Percentiles rank a stretch among this genome's conserved stretches.
These are phyloP conservation scores for Nemotelus pantherinus DNA, from an alignment of 2,888 invertebrate genomes.

Conservation along the genomic window DNA sequence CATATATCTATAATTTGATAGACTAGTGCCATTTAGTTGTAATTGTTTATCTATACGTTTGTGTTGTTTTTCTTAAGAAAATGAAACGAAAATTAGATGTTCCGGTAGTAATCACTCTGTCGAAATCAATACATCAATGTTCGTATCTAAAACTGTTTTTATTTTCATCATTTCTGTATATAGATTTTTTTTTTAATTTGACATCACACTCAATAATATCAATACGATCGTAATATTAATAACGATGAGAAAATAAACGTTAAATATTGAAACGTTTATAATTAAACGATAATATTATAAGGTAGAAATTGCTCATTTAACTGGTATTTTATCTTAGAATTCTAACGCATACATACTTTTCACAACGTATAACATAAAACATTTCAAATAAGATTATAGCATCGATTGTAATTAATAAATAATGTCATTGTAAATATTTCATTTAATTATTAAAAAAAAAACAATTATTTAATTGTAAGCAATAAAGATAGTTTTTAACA, in stretches of 20 bases:
- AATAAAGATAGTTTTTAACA: constrained; percentile 46
- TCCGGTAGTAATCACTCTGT: too few relatives aligned
- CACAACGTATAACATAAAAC: constrained; percentile 26
- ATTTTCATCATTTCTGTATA: constrained; percentile 1
- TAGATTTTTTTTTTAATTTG: constrained; percentile 4
- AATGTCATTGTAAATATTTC: constrained; percentile 39
- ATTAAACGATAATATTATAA: constrained; percentile 13
- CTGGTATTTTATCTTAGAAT: constrained; percentile 29
- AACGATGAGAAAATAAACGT: background rate
- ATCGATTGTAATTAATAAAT: constrained; percentile 16
- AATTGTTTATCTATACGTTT: background rate
- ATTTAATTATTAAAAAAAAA: constrained; percentile 35
- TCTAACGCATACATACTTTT: constrained; percentile 15
- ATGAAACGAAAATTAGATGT: too few relatives aligned
- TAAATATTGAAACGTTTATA: background rate
- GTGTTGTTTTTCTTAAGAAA: background rate
- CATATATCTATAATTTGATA: background rate
- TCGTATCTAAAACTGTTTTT: too few relatives aligned
- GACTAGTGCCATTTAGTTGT: constrained; percentile 39
- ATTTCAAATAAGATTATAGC: constrained; percentile 18
- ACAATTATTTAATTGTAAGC: constrained; percentile 42
- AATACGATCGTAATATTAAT: background rate
- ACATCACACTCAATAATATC: constrained; percentile 31
- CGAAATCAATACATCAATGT: too few relatives aligned
- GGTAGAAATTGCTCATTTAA: constrained; percentile 36